These are phyloP conservation scores for Patagioenas fasciata DNA, from an alignment of 2,113 vertebrate species.

Conservation along the genomic window DNA sequence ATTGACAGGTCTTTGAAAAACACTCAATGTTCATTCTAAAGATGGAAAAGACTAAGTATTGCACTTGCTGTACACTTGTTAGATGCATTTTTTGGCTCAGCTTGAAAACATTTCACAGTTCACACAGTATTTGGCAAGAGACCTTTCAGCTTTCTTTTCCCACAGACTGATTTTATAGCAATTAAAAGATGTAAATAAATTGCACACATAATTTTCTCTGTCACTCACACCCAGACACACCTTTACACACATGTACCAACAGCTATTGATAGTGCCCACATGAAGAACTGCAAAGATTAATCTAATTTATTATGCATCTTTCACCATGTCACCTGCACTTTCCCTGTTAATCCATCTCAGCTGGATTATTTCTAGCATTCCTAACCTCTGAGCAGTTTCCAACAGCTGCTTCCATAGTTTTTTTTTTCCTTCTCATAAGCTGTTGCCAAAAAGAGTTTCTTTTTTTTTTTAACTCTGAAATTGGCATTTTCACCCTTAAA, in stretches of 20 bases:
- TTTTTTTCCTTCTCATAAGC: background rate
- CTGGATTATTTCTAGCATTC: constrained; percentile 57
- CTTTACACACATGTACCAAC: background rate
- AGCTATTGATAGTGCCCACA: background rate
- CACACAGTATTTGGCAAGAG: constrained; percentile 36
- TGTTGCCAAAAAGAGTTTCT: background rate
- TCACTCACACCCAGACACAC: background rate
- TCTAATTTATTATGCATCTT: background rate
- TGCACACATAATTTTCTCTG: background rate
- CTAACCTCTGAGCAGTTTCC: constrained; percentile 57
- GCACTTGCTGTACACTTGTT: constrained; percentile 64
- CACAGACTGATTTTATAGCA: background rate
- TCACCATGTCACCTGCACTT: constrained; percentile 47
- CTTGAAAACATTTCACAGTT: constrained; percentile 65
- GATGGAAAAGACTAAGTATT: constrained; percentile 62
- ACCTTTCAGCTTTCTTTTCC: constrained; percentile 37
- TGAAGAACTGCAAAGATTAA: background rate
- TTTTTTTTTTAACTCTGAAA: background rate
- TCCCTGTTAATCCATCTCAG: background rate
- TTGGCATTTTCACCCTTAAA: background rate
- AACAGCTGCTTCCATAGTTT: constrained; percentile 32
- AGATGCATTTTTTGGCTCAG: constrained; percentile 66
- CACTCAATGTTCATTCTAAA: constrained; percentile 51
- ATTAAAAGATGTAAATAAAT: background rate
- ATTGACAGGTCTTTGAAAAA: constrained; percentile 60